phyloP scores from a whole-genome alignment of 2,888 invertebrate species.

The Scaptomyza tumidula region DNA sequence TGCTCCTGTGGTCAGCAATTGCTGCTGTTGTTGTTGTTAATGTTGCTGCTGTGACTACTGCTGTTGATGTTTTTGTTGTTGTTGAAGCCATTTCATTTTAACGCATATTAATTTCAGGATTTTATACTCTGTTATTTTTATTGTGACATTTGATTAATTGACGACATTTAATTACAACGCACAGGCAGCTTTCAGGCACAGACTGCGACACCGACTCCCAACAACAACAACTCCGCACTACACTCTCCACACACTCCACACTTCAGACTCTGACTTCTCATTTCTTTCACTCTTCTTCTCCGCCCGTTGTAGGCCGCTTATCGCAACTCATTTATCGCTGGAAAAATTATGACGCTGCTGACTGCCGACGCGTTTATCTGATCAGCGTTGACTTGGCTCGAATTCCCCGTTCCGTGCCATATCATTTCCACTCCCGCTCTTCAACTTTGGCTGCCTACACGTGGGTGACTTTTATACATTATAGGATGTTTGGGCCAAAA shows the following conservation, averaged over 20 bases:
- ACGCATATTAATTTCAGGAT: slow-evolving; percentile 82
- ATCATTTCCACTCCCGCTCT: neutral
- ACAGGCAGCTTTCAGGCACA: slow-evolving; percentile 69
- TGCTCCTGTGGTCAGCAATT: slow-evolving; percentile 68
- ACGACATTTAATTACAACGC: slow-evolving; percentile 84
- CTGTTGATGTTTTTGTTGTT: slow-evolving; percentile 57
- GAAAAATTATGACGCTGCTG: slow-evolving; percentile 83
- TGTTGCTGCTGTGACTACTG: slow-evolving; percentile 38
- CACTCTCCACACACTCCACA: neutral
- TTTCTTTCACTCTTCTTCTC: slow-evolving; percentile 29
- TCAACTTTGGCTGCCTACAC: slow-evolving; percentile 12
- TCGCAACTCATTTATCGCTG: slow-evolving; percentile 83
- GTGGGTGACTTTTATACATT: slow-evolving; percentile 66
- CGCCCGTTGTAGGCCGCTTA: slow-evolving; percentile 60
- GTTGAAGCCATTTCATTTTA: slow-evolving; percentile 79
- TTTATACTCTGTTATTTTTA: slow-evolving; percentile 80
- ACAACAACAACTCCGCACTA: slow-evolving; percentile 17
- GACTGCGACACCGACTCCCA: slow-evolving; percentile 32
- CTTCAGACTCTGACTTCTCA: slow-evolving; percentile 13
- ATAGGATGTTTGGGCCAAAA: slow-evolving; percentile 44
- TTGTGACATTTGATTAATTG: slow-evolving; percentile 85
- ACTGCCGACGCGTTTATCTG: slow-evolving; percentile 74
- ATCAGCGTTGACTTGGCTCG: slow-evolving; percentile 47
- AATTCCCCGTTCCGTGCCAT: slow-evolving; percentile 7
- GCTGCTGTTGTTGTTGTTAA: slow-evolving; percentile 54